Evolutionary conservation across 2,113 vertebrate species (phyloP), one percentile per base, ranked within the genome.

Genomic region (Hiodon alosoides): DNA sequence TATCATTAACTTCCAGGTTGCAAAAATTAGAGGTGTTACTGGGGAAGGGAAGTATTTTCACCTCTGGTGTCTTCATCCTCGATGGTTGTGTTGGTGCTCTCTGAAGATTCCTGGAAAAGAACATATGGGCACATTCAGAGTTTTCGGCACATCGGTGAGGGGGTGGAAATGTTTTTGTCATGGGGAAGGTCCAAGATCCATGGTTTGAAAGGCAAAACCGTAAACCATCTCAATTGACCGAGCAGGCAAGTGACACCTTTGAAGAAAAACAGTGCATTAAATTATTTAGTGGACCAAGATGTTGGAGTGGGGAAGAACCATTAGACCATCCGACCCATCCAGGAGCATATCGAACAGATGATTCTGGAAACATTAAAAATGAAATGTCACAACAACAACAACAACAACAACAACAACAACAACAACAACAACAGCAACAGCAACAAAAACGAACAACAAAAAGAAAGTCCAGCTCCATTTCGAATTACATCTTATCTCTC

Each of bases 41-140:
- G 0, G 13, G 6, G 7, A 31, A 13, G 58, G 6, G 14, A 4
- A 10, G 14, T 14, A n/a, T 55, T 0, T 79, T 10, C 89, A 99
- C 97, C 96, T 94, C 98, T 93, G 79, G 95, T 97, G 78, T 99
- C 97, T 89, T 99, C 96, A 0, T 99, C 97, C 84, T 99, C 97
- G 0, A 99, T 98, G 77, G 97, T 99, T 76, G 97, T 98, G 83
- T 98, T 99, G 72, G 95, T 97, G 87, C 97, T 99, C 87, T 99
- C 97, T 0, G 97, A 98, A 0, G 97, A 99, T 88, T 99, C 96
- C 96, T 99, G 84, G 64, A 86, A 86, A 89, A 76, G n/a, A 89
- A 84, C 88, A 91, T 82, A 91, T 54, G 78, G 82, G 0, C 73
- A 81, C 55, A 77, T 0, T 78, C 51, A 83, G 72, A n/a, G 53